These are phyloP conservation scores for Eretmochelys imbricata DNA, from an alignment of 2,113 vertebrate species.

Conservation along the genomic window DNA sequence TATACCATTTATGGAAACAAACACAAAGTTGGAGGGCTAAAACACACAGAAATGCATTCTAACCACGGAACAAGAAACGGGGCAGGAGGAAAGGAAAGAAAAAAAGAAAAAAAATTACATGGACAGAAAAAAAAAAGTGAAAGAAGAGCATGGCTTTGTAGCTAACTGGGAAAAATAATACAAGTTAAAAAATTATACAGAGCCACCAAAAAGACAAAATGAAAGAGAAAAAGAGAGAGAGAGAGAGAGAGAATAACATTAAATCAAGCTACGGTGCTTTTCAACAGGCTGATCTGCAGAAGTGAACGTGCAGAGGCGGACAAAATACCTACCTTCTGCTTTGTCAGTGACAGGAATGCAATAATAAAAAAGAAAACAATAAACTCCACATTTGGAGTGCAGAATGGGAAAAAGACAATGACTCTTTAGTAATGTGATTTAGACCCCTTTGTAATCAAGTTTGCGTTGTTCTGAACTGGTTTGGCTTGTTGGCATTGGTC, in stretches of 20 bases:
- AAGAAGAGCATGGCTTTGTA: slow-evolving; percentile 85
- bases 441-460: slow-evolving; percentile 85
- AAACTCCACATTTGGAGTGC: slow-evolving; percentile 94
- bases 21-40: slow-evolving; percentile 82
- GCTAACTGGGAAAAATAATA: slow-evolving; percentile 86
- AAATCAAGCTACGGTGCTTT: slow-evolving; percentile 98
- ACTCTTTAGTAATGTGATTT: slow-evolving; percentile 93
- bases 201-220: slow-evolving; percentile 81
- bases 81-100: slow-evolving; percentile 32
- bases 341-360: slow-evolving; percentile 97
- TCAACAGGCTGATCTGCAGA: slow-evolving; percentile 97
- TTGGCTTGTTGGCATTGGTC: not conserved
- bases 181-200: slow-evolving; percentile 75
- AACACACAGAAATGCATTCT: slow-evolving; percentile 94
- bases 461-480: slow-evolving; percentile 75
- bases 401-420: slow-evolving; percentile 95
- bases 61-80: slow-evolving; percentile 79
- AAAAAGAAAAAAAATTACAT: slow-evolving; percentile 43
- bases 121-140: slow-evolving; percentile 45
- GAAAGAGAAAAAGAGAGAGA: slow-evolving; percentile 73
- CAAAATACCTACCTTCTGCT: slow-evolving; percentile 97
- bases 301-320: slow-evolving; percentile 96
- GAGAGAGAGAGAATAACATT: slow-evolving; percentile 85
- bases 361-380: slow-evolving; percentile 95
- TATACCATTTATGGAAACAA: slow-evolving; percentile 83